phyloP scores from a whole-genome alignment of 1,140 invertebrate genomes.

The Nasonia vitripennis region DNA sequence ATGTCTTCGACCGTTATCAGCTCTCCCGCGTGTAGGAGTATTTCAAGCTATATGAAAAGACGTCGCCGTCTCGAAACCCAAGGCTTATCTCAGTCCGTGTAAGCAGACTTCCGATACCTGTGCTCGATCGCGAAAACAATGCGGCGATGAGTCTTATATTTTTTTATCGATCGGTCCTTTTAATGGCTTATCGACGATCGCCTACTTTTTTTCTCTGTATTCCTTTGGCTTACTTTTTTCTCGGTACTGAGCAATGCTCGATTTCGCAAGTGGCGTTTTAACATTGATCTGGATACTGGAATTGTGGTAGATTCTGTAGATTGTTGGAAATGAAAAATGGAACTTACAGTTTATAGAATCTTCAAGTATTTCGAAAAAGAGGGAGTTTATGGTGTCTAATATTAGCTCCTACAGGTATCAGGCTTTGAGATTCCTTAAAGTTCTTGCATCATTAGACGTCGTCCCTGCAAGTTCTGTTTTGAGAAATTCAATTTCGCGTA shows the following conservation, averaged over 20 bases:
- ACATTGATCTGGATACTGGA: slow-evolving; percentile 38
- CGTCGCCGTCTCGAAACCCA: background rate
- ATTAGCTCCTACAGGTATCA: too few species aligned
- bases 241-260: background rate
- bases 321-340: too few species aligned
- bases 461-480: too few species aligned
- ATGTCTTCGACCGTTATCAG: background rate
- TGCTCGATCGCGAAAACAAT: background rate
- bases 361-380: too few species aligned
- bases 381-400: too few species aligned
- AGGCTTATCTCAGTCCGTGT: background rate
- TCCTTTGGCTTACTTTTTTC: background rate
- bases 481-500: too few species aligned
- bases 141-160: background rate
- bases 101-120: background rate
- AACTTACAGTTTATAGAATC: too few species aligned
- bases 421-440: too few species aligned
- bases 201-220: slow-evolving; percentile 30
- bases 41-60: background rate
- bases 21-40: background rate
- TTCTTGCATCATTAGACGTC: too few species aligned
- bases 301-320: background rate
- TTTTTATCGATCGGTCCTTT: slow-evolving; percentile 41
- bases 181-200: slow-evolving; percentile 26
- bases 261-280: slow-evolving; percentile 10